A percentile compares a stretch with the other conserved stretches of the same genome.
Evolutionary conservation across 1,140 invertebrate genomes (phyloP).

Genomic region (Zaprionus inermis): DNA sequence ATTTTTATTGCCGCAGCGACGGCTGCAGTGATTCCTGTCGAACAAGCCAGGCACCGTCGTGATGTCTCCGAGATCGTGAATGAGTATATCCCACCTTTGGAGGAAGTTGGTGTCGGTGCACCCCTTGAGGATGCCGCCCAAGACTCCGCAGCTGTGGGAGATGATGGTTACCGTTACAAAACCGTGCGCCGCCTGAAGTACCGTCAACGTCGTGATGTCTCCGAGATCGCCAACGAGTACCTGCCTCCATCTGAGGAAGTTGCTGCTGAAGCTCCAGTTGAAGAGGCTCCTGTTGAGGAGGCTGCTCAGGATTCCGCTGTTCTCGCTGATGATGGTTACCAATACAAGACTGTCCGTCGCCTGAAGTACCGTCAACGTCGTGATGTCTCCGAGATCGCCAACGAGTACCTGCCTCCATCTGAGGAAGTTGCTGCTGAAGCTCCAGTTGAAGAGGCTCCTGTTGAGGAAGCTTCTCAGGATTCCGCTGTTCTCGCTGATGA

Average conservation of each 20-base stretch:
- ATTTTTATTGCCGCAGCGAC: conserved; percentile 79
- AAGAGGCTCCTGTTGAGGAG: conserved; percentile 27
- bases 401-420: conserved; percentile 60
- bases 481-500: conserved; percentile 52
- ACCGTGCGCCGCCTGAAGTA: conserved; percentile 55
- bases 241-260: conserved; percentile 50
- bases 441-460: conserved; percentile 29
- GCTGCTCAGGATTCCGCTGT: conserved; percentile 36
- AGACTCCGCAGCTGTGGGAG: conserved; percentile 53
- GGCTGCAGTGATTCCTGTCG: conserved; percentile 82
- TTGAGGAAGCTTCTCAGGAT: conserved; percentile 47
- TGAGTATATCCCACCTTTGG: conserved; percentile 69
- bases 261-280: conserved; percentile 22
- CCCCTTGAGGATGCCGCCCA: conserved; percentile 43
- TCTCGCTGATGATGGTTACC: conserved; percentile 55
- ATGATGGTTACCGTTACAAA: conserved; percentile 63
- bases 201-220: conserved; percentile 66
- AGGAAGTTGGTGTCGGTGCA: conserved; percentile 54
- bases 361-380: conserved; percentile 62
- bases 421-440: conserved; percentile 48
- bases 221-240: conserved; percentile 58
- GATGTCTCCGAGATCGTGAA: conserved; percentile 70
- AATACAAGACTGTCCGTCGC: conserved; percentile 66
- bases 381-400: conserved; percentile 66
- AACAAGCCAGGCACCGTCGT: conserved; percentile 79